phyloP scores from a whole-genome alignment of 1,140 invertebrate genomes.

The Macrostomum lignano region DNA sequence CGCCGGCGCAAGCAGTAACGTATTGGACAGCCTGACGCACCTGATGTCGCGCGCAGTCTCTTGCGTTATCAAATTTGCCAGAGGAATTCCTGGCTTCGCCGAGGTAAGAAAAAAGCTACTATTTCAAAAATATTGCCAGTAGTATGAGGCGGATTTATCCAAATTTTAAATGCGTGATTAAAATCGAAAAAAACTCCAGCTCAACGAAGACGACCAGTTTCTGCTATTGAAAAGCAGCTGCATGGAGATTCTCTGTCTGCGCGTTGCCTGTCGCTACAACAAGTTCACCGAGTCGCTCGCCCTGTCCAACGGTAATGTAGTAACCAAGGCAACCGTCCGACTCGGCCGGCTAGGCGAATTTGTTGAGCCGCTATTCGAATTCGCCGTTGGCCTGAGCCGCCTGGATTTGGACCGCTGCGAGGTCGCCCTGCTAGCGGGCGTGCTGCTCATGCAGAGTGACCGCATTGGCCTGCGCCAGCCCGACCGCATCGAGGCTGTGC shows the following conservation, averaged over 20 bases:
- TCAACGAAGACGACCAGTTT: slow-evolving; percentile 18
- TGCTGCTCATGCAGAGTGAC: slow-evolving; percentile 20
- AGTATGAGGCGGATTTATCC: too few species aligned
- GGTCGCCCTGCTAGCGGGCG: slow-evolving; percentile 14
- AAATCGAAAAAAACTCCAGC: too few species aligned
- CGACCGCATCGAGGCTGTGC: slow-evolving; percentile 14
- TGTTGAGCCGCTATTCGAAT: slow-evolving; percentile 18
- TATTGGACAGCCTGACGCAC: too few species aligned
- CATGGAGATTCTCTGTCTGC: slow-evolving; percentile 21
- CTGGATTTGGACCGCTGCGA: slow-evolving; percentile 16
- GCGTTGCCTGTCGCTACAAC: slow-evolving; percentile 17
- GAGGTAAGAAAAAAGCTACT: too few species aligned
- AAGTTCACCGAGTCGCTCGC: slow-evolving; percentile 11
- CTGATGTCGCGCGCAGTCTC: too few species aligned
- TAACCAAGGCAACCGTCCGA: slow-evolving; percentile 12
- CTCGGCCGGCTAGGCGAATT: slow-evolving; percentile 11
- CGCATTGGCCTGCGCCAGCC: slow-evolving; percentile 14
- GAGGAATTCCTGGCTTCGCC: too few species aligned
- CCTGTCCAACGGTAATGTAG: slow-evolving; percentile 13
- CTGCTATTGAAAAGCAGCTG: slow-evolving; percentile 17
- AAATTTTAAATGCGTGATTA: too few species aligned
- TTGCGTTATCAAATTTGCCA: too few species aligned
- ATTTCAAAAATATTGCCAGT: too few species aligned
- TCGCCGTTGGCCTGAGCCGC: slow-evolving; percentile 15
- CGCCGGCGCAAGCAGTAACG: too few species aligned